Evolutionary conservation across 2,888 invertebrate genomes (phyloP), one percentile per base, ranked within the genome.

Genomic region (Amphimallon solstitiale): DNA sequence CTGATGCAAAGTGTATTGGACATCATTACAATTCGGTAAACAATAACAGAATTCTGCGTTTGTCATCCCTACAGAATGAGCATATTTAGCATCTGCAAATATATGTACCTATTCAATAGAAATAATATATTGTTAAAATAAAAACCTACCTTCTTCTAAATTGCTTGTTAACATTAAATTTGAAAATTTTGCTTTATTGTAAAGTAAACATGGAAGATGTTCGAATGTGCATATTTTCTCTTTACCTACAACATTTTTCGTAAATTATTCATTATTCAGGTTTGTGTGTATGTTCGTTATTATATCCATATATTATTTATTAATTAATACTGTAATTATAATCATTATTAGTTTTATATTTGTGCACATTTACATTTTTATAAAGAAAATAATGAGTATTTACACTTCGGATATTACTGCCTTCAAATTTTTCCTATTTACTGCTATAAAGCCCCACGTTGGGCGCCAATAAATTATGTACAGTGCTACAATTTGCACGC

Each of bases 1-100:
- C 46, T 64, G 54, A 7, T 46, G 46, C 17, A 37, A 12, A 9
- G 12, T 37, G 21, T 64, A 64, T 17, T 15, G 12, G 9, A 54
- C 23, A 12, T 56, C 64, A 37, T 64, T 56, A 21, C 64, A 64
- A 14, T 23, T 54, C 2, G 64, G 56, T 56, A 64, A 64, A 37
- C 64, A 64, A 14, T 64, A 64, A 48, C 64, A 64, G 21, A 64
- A 54, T 29, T 43, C 14, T 2, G 23, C 23, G 19, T 35, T 37
- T 17, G 38, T 14, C 17, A 10, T 48, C n/a, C n/a, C 34, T 43
- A 34, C 21, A 29, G 23, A 15, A 43, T 12, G 43, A 14, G 43
- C 43, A 43, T 43, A 46, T 45, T 60, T 15, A 14, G 29, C 12
- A 46, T 60, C 60, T 60, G 45, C 14, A 23, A 23, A 43, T 17